Base-by-base conservation (phyloP, 2,113 vertebrate species). In the Diadophis punctatus region DNA sequence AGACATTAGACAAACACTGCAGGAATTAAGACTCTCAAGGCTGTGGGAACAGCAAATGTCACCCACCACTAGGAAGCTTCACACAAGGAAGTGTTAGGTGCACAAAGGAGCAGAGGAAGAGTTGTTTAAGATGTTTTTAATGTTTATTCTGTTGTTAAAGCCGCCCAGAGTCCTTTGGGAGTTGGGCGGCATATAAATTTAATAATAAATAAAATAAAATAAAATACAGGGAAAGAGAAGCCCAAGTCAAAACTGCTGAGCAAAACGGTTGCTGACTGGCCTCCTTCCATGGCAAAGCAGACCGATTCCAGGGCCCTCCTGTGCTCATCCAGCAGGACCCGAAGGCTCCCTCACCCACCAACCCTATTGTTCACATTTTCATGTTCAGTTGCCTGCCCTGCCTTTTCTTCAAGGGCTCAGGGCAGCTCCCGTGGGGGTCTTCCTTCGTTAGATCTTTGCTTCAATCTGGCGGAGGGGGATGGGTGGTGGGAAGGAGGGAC, bases 1-100 rank as follows among this genome's bases (percentile, higher is more conserved):
- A 53, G 18, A 39, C 8, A 20, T 16, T 0, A 49, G 16, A 25
- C 27, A 84, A 27, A 30, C 14, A 22, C 4, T 27, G 14, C 30
- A 55, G 34, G 52, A 46, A 12, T 23, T 9, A n/a, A 23, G 20
- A 4, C 58, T 22, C 56, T 4, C 18, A 25, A 49, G 30, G 27
- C 4, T 23, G 27, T 4, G 30, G 1, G 39, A 23, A 23, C 2
- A 27, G 43, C 52, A n/a, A 6, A 0, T 8, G 18, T 7, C 2
- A 0, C 14, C 27, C 27, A 12, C 58, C 3, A 12, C 25, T 27
- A 10, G 14, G 8, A 85, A 10, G 14, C 2, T 46, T 30, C 14
- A 23, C 27, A 2, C 55, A 11, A 12, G 12, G 39, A 85, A 49
- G 16, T 0, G 27, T 14, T 7, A 86, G 80, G 52, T 34, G 5